Evolutionary conservation across 2,113 vertebrate species (phyloP).

Genomic region (Fulmarus glacialis): DNA sequence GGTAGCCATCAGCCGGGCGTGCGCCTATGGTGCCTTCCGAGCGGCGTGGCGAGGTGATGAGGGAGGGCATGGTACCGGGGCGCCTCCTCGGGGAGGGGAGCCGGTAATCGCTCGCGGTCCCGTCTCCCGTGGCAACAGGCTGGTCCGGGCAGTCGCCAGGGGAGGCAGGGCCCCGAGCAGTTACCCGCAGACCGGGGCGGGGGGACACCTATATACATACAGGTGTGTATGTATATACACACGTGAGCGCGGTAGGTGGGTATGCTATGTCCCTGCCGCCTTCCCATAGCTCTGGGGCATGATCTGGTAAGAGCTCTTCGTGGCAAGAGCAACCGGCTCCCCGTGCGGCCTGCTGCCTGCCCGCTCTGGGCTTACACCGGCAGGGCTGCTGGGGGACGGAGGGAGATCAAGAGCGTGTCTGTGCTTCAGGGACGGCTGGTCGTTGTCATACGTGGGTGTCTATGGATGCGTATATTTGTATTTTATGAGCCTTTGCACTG

Average conservation of each 20-base stretch:
- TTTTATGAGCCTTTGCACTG: background rate
- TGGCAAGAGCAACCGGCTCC: background rate
- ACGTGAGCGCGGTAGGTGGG: accelerated
- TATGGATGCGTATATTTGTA: accelerated
- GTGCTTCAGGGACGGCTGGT: background rate
- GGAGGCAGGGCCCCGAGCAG: background rate
- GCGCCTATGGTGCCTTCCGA: background rate
- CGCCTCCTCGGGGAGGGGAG: background rate
- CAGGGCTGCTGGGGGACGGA: accelerated
- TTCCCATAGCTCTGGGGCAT: accelerated
- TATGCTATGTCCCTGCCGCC: background rate
- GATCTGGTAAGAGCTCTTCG: background rate
- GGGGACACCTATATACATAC: accelerated
- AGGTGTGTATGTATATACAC: too few relatives aligned
- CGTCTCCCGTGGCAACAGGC: background rate
- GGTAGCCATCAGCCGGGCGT: background rate
- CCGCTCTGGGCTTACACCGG: accelerated
- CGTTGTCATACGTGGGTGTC: accelerated
- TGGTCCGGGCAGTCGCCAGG: too few relatives aligned
- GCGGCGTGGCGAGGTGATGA: conserved; percentile 20
- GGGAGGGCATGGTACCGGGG: accelerated
- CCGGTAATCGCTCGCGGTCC: accelerated
- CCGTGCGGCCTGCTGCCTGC: background rate
- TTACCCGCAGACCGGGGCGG: accelerated
- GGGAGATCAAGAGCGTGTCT: accelerated